Percentiles rank a stretch among this genome's conserved stretches.
Conservation (phyloP, 2,888 invertebrate genomes). For the Eurois occulta region DNA sequence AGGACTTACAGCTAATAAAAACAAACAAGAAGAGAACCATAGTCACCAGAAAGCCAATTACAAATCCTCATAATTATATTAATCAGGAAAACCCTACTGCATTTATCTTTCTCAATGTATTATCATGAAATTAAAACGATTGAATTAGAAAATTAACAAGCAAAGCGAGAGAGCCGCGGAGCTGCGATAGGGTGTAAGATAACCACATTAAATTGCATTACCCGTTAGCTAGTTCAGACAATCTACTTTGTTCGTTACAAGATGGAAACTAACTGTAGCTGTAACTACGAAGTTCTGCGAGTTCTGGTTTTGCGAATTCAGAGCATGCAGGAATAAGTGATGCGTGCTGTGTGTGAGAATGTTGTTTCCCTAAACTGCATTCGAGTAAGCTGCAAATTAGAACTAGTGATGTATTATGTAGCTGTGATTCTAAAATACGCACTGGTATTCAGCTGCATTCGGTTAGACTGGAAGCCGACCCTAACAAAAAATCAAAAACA, state of each 20-base stretch:
- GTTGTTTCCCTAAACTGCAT: no score
- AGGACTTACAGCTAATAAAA: no score
- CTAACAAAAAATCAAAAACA: no score
- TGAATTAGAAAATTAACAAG: slow-evolving; percentile 9
- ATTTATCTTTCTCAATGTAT: not conserved
- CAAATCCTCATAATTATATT: no score
- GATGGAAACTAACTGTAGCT: slow-evolving; percentile 19
- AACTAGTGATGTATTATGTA: not conserved
- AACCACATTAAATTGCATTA: slow-evolving; percentile 22
- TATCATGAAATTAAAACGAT: not conserved
- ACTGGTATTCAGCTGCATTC: not conserved
- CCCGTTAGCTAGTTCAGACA: slow-evolving; percentile 12
- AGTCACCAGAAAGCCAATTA: no score
- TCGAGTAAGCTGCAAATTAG: not conserved
- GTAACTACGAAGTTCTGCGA: slow-evolving; percentile 8
- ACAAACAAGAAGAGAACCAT: no score
- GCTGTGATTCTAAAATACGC: no score
- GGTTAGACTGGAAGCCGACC: not conserved
- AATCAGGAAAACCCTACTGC: not conserved
- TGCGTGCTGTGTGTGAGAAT: not conserved
- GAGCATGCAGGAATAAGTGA: not conserved
- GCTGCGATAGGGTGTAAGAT: not conserved
- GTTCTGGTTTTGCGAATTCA: slow-evolving; percentile 4
- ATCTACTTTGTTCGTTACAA: slow-evolving; percentile 18
- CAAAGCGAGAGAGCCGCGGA: not conserved